Evolutionary conservation across 2,113 vertebrate species (phyloP).

Genomic region (Nannospalax galili): DNA sequence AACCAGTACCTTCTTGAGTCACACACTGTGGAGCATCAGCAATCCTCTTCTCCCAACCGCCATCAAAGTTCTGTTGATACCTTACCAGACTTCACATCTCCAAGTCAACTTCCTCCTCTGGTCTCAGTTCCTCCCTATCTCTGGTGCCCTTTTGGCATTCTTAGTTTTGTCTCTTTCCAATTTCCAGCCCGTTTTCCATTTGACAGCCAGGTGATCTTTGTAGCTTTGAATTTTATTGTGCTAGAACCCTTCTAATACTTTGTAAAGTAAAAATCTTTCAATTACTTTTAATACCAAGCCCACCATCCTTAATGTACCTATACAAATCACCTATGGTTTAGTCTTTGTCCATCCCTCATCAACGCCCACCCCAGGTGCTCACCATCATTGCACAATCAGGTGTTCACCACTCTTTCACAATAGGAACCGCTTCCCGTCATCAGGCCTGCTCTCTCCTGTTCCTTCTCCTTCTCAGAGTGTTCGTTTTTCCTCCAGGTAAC

Average conservation of each 20-base stretch:
- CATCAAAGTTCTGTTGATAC: not conserved
- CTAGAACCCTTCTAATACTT: not conserved
- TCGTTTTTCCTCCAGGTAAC: not conserved
- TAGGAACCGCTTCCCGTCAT: too few relatives aligned
- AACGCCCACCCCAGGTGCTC: accelerated
- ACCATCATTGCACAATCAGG: accelerated
- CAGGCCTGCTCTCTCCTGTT: not conserved
- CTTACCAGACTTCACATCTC: not conserved
- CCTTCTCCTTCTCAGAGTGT: not conserved
- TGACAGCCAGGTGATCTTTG: not conserved
- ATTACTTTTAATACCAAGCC: not conserved
- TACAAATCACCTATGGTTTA: not conserved
- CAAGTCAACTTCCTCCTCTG: not conserved
- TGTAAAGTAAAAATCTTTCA: not conserved
- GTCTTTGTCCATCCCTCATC: not conserved
- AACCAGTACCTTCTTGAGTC: not conserved
- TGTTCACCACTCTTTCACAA: too few relatives aligned
- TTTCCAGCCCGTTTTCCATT: not conserved
- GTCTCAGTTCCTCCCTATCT: not conserved
- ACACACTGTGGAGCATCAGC: too few relatives aligned
- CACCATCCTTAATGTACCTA: too few relatives aligned
- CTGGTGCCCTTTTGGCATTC: not conserved
- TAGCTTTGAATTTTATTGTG: not conserved
- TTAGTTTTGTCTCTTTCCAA: not conserved
- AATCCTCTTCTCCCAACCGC: not conserved